A percentile compares a stretch with the other conserved stretches of the same genome.
Conservation (phyloP, 2,888 invertebrate genomes). For the Invenusta paracnida region DNA sequence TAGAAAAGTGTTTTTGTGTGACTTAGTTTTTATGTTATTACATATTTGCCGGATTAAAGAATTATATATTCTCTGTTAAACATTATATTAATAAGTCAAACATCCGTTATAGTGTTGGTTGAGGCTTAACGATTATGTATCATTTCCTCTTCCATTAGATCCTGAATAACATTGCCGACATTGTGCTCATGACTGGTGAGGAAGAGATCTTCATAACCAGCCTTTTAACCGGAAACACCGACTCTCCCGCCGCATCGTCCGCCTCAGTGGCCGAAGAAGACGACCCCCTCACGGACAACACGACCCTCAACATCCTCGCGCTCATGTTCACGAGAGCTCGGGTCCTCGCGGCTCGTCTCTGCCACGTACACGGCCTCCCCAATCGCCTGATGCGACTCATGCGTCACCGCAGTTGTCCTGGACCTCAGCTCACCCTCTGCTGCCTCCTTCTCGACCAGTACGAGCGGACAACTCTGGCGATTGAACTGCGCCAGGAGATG, state of each 20-base stretch:
- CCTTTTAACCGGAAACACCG: neutral
- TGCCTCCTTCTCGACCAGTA: slow-evolving; percentile 70
- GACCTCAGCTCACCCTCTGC: slow-evolving; percentile 68
- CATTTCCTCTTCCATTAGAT: neutral
- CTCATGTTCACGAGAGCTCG: neutral
- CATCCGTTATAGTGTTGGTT: too few relatives aligned
- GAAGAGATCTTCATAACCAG: neutral
- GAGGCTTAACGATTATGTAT: too few relatives aligned
- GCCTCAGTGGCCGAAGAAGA: neutral
- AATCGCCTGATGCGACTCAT: neutral
- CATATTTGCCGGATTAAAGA: too few relatives aligned
- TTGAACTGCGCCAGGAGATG: slow-evolving; percentile 63
- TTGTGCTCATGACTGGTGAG: neutral
- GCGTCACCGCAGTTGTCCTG: neutral
- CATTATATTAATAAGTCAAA: too few relatives aligned
- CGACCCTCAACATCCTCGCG: neutral
- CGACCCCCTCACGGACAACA: neutral
- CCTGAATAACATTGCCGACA: slow-evolving; percentile 12
- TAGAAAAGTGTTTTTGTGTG: too few relatives aligned
- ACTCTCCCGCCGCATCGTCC: neutral
- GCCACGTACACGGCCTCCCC: neutral
- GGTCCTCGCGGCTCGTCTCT: neutral
- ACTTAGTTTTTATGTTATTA: too few relatives aligned
- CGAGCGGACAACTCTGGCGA: slow-evolving; percentile 71
- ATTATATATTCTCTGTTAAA: too few relatives aligned